Base-by-base conservation (phyloP, 2,888 invertebrate genomes). In the Stenichneumon culpator region DNA sequence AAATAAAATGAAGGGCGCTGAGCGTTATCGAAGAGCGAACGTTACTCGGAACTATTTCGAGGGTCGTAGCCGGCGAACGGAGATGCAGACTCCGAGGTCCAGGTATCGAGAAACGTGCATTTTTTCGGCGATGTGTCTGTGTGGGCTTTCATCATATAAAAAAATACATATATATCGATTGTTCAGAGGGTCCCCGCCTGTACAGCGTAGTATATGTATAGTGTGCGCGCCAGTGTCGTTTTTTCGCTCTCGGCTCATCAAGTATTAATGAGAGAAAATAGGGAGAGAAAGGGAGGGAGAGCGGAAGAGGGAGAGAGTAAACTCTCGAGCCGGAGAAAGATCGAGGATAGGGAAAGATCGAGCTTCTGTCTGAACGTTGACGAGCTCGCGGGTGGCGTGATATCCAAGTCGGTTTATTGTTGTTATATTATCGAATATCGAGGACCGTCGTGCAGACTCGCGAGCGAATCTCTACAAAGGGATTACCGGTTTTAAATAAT, bases 181-280 rank as follows among this genome's bases (percentile, higher is more conserved):
- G 44, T 9, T n/a, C 28, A 25, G 36, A 65, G n/a, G 28, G 39
- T 75, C 67, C 54, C 32, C 36, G 32, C 16, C 39, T n/a, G 6
- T 52, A 11, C 50, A 11, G 16, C 11, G 19, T 14, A 36, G 19
- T 54, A 11, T 54, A 19, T 47, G 32, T 70, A 65, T 70, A 52
- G 54, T 44, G 36, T 54, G 47, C 52, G 28, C 73, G n/a, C 22
- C 32, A 19, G 63, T 47, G 22, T 68, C 52, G 65, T 72, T 72
- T 44, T 57, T 57, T 70, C 50, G 57, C 78, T 72, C 82, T 72
- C 54, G 39, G 57, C 52, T 68, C 78, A 63, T 81, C 77, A 63
- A 54, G 44, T 78, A 84, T 84, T 78, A 78, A 84, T 47, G 81
- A 77, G 65, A 63, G 73, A 73, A 81, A 74, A 84, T 75, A 57